These are phyloP conservation scores for Lagria hirta DNA, from an alignment of 2,888 invertebrate species.

Conservation along the genomic window DNA sequence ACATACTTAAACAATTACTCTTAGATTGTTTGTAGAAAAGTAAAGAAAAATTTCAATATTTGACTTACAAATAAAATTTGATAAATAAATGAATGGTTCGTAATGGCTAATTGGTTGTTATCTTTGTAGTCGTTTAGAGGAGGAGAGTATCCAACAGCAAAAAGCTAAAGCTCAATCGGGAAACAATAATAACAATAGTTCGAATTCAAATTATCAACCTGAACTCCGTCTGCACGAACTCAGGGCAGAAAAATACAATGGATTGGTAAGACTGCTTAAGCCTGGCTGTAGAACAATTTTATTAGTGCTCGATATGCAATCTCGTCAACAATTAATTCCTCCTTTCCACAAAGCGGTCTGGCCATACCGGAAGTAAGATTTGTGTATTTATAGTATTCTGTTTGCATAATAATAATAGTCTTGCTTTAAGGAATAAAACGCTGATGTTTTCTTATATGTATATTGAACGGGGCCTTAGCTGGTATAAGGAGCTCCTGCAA, in stretches of 20 bases:
- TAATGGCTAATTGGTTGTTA: conserved; percentile 2
- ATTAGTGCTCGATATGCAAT: conserved; percentile 85
- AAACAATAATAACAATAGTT: conserved; percentile 44
- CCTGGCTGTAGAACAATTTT: conserved; percentile 95
- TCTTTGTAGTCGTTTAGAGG: conserved; percentile 59
- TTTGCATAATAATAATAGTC: conserved; percentile 12
- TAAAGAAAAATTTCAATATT: no score
- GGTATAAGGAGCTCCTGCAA: conserved; percentile 90
- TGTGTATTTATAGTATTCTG: no score
- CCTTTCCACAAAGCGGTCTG: conserved; percentile 92
- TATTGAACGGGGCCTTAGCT: conserved; percentile 87
- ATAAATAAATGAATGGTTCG: neutral
- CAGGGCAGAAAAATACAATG: conserved; percentile 92
- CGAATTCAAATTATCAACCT: conserved; percentile 53
- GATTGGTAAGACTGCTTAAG: conserved; percentile 86
- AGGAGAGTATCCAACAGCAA: conserved; percentile 59
- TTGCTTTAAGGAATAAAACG: conserved; percentile 83
- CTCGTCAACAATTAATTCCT: conserved; percentile 81
- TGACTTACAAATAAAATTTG: no score
- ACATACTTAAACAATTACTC: no score
- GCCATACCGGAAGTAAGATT: conserved; percentile 93
- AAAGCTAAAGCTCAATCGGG: conserved; percentile 56
- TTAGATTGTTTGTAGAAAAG: no score
- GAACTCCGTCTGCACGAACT: conserved; percentile 88
- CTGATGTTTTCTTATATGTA: conserved; percentile 92